A percentile compares a stretch with the other conserved stretches of the same genome.
These are phyloP conservation scores for Camelus bactrianus DNA, from an alignment of 2,113 vertebrate genomes.

Conservation along the genomic window DNA sequence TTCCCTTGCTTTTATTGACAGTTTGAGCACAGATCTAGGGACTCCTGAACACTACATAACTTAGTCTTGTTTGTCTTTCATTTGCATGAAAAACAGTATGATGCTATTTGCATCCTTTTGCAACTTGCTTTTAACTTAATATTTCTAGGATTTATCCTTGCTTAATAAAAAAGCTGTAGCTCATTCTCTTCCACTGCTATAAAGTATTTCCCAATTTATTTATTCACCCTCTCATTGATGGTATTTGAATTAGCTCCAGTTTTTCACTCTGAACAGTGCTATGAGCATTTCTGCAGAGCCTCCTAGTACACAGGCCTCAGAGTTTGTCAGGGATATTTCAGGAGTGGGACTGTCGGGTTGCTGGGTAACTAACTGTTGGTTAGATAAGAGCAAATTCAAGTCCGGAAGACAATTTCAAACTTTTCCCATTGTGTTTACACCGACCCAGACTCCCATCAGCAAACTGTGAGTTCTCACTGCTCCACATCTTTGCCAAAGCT, in stretches of 20 bases:
- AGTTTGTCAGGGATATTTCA: background rate
- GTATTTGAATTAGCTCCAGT: background rate
- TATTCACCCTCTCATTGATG: background rate
- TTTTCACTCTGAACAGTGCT: background rate
- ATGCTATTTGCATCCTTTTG: background rate
- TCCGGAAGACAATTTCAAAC: background rate
- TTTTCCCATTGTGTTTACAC: background rate
- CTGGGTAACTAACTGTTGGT: background rate
- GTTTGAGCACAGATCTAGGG: background rate
- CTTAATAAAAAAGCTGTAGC: background rate
- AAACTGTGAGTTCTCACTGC: background rate
- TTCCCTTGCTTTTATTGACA: background rate
- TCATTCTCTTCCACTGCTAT: background rate
- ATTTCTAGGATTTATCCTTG: background rate
- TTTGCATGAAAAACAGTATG: background rate
- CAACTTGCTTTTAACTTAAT: conserved; percentile 4
- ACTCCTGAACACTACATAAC: background rate
- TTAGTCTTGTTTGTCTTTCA: background rate
- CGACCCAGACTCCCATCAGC: no score
- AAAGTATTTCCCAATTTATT: background rate
- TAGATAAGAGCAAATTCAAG: background rate
- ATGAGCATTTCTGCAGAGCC: background rate
- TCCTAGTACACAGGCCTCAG: background rate
- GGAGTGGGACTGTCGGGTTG: background rate
- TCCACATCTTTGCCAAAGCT: background rate